phyloP scores from a whole-genome alignment of 2,888 invertebrate species.

The Trissolcus brochymenae region DNA sequence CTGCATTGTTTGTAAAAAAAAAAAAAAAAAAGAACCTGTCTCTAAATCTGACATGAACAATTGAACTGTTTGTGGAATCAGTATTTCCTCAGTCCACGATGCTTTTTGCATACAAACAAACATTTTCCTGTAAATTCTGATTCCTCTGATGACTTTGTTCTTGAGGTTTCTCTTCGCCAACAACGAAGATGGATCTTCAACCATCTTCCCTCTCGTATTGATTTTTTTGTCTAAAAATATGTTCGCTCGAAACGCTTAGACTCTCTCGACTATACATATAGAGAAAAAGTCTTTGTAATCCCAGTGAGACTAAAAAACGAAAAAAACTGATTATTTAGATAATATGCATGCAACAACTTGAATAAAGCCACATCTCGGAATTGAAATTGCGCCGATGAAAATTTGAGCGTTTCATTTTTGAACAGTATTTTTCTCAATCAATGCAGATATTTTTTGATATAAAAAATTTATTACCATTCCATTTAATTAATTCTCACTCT shows the following conservation, averaged over 20 bases:
- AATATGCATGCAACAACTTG: not conserved
- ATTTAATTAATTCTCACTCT: no score
- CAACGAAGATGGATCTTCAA: slow-evolving; percentile 46
- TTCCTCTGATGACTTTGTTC: slow-evolving; percentile 12
- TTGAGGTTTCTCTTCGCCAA: slow-evolving; percentile 32
- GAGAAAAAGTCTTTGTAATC: slow-evolving; percentile 28
- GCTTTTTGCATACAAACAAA: not conserved
- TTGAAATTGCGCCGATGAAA: no score
- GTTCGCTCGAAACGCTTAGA: slow-evolving; percentile 51
- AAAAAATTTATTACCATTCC: no score
- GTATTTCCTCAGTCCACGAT: not conserved
- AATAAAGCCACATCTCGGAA: no score
- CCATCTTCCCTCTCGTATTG: slow-evolving; percentile 53
- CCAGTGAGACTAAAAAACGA: slow-evolving; percentile 15
- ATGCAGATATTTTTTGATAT: no score
- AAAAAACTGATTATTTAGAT: slow-evolving; percentile 7
- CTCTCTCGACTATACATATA: slow-evolving; percentile 27
- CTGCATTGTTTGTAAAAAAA: no score
- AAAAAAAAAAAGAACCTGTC: no score
- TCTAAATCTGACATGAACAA: not conserved
- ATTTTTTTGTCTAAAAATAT: slow-evolving; percentile 58
- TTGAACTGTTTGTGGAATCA: not conserved
- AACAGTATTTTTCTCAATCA: no score
- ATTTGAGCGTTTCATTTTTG: no score
- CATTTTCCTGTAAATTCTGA: not conserved